phyloP scores from a whole-genome alignment of 2,113 vertebrate genomes.

The Bos javanicus region DNA sequence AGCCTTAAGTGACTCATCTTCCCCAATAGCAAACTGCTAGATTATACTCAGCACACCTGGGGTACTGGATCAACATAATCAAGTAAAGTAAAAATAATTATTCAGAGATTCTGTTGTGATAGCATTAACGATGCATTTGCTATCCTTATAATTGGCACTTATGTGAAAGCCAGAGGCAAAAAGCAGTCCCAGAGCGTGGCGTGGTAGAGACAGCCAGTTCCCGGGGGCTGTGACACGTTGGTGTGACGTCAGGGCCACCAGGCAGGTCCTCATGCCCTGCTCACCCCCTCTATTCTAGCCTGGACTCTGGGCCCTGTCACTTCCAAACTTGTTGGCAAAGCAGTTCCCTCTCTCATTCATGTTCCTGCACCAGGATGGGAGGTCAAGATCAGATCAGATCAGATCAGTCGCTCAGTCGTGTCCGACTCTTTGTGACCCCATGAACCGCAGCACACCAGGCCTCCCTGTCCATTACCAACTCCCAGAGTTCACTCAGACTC shows the following conservation, averaged over 20 bases:
- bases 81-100: background rate
- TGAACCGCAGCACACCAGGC: too few relatives aligned
- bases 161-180: background rate
- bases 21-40: rapidly evolving
- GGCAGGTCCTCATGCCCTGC: background rate
- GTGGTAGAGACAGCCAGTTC: rapidly evolving
- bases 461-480: too few relatives aligned
- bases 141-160: background rate
- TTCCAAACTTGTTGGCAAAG: background rate
- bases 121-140: background rate
- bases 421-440: too few relatives aligned
- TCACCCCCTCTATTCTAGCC: rapidly evolving
- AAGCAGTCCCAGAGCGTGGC: rapidly evolving
- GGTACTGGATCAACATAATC: background rate
- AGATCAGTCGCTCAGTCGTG: too few relatives aligned
- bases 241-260: rapidly evolving
- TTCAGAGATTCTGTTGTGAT: background rate
- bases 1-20: rapidly evolving
- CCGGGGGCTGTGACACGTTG: rapidly evolving
- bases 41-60: rapidly evolving
- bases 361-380: background rate
- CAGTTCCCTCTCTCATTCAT: background rate
- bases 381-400: background rate
- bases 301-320: background rate
- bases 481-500: too few relatives aligned